Percentiles rank a stretch among this genome's conserved stretches.
phyloP scores from a whole-genome alignment of 2,888 invertebrate species.

The Eristalinus sepulchralis region DNA sequence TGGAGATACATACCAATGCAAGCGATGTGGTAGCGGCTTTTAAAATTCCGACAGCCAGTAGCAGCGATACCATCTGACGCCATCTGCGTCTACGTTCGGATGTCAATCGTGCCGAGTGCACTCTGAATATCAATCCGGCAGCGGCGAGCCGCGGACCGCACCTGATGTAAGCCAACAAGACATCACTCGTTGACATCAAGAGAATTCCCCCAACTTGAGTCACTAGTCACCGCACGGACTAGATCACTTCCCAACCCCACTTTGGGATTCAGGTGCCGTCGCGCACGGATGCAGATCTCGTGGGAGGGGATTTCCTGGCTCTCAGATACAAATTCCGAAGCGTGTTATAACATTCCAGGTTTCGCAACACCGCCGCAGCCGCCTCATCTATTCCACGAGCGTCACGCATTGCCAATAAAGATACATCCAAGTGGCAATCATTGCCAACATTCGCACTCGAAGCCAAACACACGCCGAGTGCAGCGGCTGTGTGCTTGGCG shows the following conservation, averaged over 20 bases:
- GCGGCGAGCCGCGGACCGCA: background rate
- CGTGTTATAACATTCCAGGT: background rate
- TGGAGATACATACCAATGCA: background rate
- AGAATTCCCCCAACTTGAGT: slow-evolving; percentile 24
- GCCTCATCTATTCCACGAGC: background rate
- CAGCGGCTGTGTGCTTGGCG: background rate
- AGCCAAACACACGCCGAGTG: slow-evolving; percentile 27
- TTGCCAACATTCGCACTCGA: slow-evolving; percentile 23
- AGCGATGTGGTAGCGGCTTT: background rate
- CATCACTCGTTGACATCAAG: slow-evolving; percentile 4
- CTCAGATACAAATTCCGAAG: slow-evolving; percentile 4
- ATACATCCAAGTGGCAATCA: slow-evolving; percentile 21
- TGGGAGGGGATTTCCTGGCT: slow-evolving; percentile 27
- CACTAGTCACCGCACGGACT: background rate
- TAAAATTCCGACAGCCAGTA: background rate
- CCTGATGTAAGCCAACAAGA: background rate
- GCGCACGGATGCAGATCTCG: slow-evolving; percentile 8
- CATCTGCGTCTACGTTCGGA: background rate
- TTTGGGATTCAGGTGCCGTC: slow-evolving; percentile 27
- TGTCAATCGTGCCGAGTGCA: background rate
- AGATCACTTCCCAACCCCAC: background rate
- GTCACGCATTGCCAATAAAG: slow-evolving; percentile 59
- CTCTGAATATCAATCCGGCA: background rate
- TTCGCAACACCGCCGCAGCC: background rate
- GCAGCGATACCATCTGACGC: background rate